phyloP scores from a whole-genome alignment of 2,797 vertebrate genomes.

The Sarcoramphus papa region DNA sequence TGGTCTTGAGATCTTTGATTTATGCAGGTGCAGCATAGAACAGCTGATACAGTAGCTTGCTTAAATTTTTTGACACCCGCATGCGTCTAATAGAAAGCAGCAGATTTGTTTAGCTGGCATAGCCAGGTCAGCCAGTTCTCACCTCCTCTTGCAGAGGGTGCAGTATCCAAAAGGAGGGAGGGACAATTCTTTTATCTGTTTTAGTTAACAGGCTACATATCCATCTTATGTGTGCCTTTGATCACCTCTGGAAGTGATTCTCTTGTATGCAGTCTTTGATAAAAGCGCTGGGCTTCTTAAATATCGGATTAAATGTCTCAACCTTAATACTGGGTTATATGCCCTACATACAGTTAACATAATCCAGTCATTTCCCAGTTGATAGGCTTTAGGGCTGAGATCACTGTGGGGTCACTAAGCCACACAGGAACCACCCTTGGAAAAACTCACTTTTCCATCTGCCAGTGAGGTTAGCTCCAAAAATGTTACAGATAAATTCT shows the following conservation, averaged over 20 bases:
- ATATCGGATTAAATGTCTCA: not conserved
- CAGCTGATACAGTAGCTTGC: not conserved
- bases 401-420: not conserved
- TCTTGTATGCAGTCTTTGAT: not conserved
- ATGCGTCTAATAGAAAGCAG: not conserved
- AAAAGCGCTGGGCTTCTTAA: not conserved
- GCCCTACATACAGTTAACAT: not conserved
- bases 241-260: not conserved
- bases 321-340: not conserved
- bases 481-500: not conserved
- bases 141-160: not conserved
- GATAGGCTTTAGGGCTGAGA: not conserved
- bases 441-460: not conserved
- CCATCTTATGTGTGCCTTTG: not conserved
- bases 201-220: not conserved
- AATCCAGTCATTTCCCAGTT: not conserved
- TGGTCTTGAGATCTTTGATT: not conserved
- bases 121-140: not conserved
- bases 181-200: not conserved
- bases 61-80: not conserved
- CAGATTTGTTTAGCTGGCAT: not conserved
- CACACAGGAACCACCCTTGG: not conserved
- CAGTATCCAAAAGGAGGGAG: not conserved
- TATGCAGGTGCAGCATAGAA: not conserved
- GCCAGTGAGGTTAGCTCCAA: not conserved